These are phyloP conservation scores for Dione juno DNA, from an alignment of 2,888 invertebrate genomes.

Conservation along the genomic window DNA sequence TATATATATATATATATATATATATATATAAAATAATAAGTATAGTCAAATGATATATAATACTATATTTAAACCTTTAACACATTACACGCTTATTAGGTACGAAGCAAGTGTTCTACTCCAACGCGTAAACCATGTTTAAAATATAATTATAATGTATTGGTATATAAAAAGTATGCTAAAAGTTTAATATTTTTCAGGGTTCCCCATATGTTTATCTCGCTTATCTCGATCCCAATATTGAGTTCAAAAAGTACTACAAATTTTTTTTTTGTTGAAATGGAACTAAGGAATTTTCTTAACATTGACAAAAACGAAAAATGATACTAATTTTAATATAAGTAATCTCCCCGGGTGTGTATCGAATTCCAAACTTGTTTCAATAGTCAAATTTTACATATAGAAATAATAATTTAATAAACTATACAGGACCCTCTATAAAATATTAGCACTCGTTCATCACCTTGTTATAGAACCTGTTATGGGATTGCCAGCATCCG, in stretches of 20 bases:
- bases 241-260: too few species aligned
- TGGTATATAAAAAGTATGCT: not conserved
- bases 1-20: too few species aligned
- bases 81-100: slow-evolving; percentile 7
- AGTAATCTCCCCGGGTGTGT: too few species aligned
- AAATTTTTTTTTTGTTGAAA: too few species aligned
- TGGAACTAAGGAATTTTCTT: too few species aligned
- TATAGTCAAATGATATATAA: not conserved
- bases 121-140: slow-evolving; percentile 13
- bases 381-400: too few species aligned
- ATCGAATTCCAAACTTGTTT: too few species aligned
- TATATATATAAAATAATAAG: too few species aligned
- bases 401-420: too few species aligned
- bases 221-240: too few species aligned
- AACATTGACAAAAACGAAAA: too few species aligned
- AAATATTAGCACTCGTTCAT: not conserved
- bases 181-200: not conserved
- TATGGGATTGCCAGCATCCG: slow-evolving; percentile 4
- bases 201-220: not conserved
- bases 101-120: not conserved
- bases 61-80: not conserved
- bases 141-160: slow-evolving; percentile 7
- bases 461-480: not conserved
- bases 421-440: not conserved
- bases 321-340: too few species aligned